Evolutionary conservation across 2,888 invertebrate genomes (phyloP).

Genomic region (Cataglyphis rosenhaueri): DNA sequence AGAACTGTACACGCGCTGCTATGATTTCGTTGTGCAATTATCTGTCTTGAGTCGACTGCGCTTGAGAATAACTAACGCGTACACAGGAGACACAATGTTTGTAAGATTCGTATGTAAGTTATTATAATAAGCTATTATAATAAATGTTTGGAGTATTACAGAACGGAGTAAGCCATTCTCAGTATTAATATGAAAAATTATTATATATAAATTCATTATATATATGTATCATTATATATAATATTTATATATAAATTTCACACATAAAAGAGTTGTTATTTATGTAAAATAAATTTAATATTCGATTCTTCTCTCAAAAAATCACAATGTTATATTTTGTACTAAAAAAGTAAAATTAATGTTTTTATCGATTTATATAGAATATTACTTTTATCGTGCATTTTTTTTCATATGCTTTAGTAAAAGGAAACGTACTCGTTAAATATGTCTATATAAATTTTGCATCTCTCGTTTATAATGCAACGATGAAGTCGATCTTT

Average conservation of each 20-base stretch:
- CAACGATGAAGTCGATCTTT: background rate
- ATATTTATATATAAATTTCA: background rate
- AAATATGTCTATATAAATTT: background rate
- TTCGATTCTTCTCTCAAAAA: background rate
- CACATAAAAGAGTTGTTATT: background rate
- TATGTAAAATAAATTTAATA: slow-evolving; percentile 12
- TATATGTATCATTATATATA: no score
- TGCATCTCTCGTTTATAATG: background rate
- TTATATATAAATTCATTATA: background rate
- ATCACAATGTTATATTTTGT: background rate
- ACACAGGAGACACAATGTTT: background rate
- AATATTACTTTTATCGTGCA: background rate
- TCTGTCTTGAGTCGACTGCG: slow-evolving; percentile 23
- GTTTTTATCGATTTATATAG: background rate
- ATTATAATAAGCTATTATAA: background rate
- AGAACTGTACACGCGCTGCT: slow-evolving; percentile 58
- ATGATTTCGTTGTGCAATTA: slow-evolving; percentile 75
- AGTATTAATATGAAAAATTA: background rate
- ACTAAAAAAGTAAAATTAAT: background rate
- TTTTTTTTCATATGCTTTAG: background rate
- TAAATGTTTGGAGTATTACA: slow-evolving; percentile 4
- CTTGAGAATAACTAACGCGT: slow-evolving; percentile 4
- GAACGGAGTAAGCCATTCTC: background rate
- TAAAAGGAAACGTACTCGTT: background rate
- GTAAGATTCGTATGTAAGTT: slow-evolving; percentile 15